phyloP scores from a whole-genome alignment of 2,797 vertebrate species.

The Ambastaia sidthimunki region DNA sequence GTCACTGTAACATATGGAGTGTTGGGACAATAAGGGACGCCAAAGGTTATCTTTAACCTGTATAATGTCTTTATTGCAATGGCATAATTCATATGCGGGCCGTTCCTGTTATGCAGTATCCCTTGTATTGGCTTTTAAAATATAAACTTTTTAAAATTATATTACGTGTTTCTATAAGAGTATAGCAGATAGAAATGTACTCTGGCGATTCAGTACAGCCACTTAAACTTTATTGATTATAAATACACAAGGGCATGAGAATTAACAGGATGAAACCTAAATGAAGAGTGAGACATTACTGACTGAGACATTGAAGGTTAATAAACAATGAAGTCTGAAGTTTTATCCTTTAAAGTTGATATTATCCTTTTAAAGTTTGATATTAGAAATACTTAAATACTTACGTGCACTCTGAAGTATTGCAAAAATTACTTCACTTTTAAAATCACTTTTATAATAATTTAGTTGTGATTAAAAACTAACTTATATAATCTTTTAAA shows the following conservation, averaged over 20 bases:
- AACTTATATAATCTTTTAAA: not conserved
- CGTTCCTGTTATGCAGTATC: not conserved
- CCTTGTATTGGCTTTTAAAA: not conserved
- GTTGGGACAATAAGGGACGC: not conserved
- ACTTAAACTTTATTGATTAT: not conserved
- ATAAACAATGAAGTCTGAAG: not conserved
- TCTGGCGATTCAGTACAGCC: not conserved
- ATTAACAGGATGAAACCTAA: not conserved
- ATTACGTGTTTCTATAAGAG: not conserved
- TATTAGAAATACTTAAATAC: not conserved
- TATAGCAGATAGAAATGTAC: not conserved
- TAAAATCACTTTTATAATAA: too few relatives aligned
- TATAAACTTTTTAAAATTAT: not conserved
- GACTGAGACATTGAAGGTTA: not conserved
- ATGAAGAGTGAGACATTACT: not conserved
- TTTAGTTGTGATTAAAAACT: too few relatives aligned
- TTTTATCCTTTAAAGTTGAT: not conserved
- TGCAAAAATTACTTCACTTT: not conserved
- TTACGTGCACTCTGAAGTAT: not conserved
- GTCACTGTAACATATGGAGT: not conserved
- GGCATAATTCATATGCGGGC: not conserved
- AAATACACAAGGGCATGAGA: not conserved
- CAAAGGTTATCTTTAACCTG: not conserved
- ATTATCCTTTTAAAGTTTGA: too few relatives aligned
- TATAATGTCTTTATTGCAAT: conserved; percentile 5